Evolutionary conservation across 2,797 vertebrate species (phyloP), one percentile per base, ranked within the genome.

Genomic region (Cossypha caffra): DNA sequence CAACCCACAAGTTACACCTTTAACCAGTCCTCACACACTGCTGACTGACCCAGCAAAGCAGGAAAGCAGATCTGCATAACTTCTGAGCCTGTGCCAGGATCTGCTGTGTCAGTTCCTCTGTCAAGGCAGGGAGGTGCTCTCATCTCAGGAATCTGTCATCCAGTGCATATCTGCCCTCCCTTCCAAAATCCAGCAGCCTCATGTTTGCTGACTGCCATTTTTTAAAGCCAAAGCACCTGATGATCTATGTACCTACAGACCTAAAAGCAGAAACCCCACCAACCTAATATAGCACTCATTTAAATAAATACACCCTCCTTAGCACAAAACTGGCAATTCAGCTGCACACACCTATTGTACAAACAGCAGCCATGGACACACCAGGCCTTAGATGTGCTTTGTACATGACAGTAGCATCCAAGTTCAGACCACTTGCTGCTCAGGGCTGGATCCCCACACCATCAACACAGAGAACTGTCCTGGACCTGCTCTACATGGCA

Each of bases 191-290:
- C 69, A 81, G 50, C 51, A 80, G 42, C 35, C 18, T 28, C 40
- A 4, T 8, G 16, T 42, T 64, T 40, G 45, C 42, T n/a, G 35
- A 55, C 26, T 50, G 35, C 10, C 45, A 21, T 47, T 63, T 63
- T 86, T 52, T 14, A 66, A 81, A 68, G 45, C 48, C 48, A 84
- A 74, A 81, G 86, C 74, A 76, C 35, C 71, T 26, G 18, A 61
- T 64, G 28, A 83, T 31, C 10, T n/a, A 83, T 13, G 28, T 71
- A 61, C 9, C 77, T 58, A 24, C 7, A 86, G 79, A 95, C 51
- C 19, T 51, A 90, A 80, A 92, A 85, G 20, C 25, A 91, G 66
- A 48, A 54, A 67, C 47, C 31, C 14, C 25, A 61, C 5, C 5
- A 4, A 26, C 19, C 29, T 42, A 23, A 62, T 3, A 5, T 4